Base-by-base conservation (phyloP, 2,797 vertebrate species). In the Mycteria americana region DNA sequence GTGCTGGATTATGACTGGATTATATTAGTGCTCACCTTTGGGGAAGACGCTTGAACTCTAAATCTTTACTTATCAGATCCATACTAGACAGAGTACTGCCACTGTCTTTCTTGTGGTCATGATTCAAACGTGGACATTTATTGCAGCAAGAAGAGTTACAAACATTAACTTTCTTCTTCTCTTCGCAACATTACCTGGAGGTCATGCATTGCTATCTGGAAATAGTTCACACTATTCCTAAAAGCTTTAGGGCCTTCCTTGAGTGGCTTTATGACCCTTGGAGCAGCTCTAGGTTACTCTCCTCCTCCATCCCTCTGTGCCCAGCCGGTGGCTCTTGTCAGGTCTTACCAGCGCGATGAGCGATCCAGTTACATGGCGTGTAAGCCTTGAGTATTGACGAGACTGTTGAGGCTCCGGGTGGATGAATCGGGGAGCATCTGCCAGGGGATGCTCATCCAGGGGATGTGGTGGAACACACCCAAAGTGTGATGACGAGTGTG, bases 401-500 rank as follows among this genome's bases (percentile, higher is more conserved):
- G 24, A 1, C 8, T 3, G 45, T 12, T 21, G n/a, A 1, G 56
- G 73, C 65, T 37, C 8, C 4, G 24, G 15, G 9, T 1, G 41
- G 59, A 14, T 0, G 45, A 25, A 4, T 1, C 18, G 31, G 11
- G 2, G 35, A 54, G 50, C n/a, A 6, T 2, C 45, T 11, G 41
- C 25, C 39, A 1, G 68, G 74, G 54, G 19, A 2, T 14, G 56
- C 53, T 33, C 28, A 1, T 2, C 10, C n/a, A 2, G 64, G 41
- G 30, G 23, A 7, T 11, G 3, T 25, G 67, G n/a, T 0, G 72
- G 43, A 8, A 11, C 73, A 6, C 14, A 3, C 6, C 23, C 35
- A 0, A 2, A 6, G 41, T 0, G 45, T 0, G 73, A 5, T 2
- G 48, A 6, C 3, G 13, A 30, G 51, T 25, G 12, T 5, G 46